Evolutionary conservation across 1,140 invertebrate species (phyloP).

Genomic region (Papilio polyxenes): DNA sequence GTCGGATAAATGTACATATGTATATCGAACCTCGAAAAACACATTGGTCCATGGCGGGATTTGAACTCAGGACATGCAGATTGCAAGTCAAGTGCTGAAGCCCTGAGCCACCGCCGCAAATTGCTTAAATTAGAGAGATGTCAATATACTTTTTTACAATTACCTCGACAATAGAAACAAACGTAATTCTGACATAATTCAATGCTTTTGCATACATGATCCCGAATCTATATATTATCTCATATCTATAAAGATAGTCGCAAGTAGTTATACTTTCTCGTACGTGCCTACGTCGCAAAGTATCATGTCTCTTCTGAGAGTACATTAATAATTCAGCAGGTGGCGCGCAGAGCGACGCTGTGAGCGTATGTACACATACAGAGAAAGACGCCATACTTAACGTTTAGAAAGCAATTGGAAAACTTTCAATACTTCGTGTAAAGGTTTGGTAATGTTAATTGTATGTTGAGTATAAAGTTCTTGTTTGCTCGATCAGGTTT

Average conservation of each 20-base stretch:
- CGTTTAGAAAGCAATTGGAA: conserved; percentile 38
- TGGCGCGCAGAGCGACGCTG: conserved; percentile 31
- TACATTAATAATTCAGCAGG: conserved; percentile 59
- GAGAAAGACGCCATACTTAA: conserved; percentile 34
- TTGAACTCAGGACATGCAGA: too few species aligned
- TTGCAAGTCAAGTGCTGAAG: too few species aligned
- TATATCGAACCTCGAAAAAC: too few species aligned
- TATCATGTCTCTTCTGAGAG: conserved; percentile 52
- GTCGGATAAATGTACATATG: too few species aligned
- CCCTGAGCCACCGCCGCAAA: too few species aligned
- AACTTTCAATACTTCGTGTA: conserved; percentile 24
- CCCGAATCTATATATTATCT: not conserved
- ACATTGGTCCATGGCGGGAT: too few species aligned
- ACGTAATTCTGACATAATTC: too few species aligned
- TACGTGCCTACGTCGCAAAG: conserved; percentile 53
- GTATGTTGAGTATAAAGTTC: too few species aligned
- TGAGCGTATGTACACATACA: conserved; percentile 13
- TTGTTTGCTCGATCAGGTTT: too few species aligned
- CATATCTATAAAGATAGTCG: not conserved
- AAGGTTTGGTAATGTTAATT: not conserved
- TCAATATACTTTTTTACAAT: too few species aligned
- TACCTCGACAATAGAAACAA: too few species aligned
- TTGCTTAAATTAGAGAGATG: too few species aligned
- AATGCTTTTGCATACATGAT: not conserved
- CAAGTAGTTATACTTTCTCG: conserved; percentile 24